These are phyloP conservation scores for Scylla paramamosain DNA, from an alignment of 1,140 invertebrate species.

Conservation along the genomic window DNA sequence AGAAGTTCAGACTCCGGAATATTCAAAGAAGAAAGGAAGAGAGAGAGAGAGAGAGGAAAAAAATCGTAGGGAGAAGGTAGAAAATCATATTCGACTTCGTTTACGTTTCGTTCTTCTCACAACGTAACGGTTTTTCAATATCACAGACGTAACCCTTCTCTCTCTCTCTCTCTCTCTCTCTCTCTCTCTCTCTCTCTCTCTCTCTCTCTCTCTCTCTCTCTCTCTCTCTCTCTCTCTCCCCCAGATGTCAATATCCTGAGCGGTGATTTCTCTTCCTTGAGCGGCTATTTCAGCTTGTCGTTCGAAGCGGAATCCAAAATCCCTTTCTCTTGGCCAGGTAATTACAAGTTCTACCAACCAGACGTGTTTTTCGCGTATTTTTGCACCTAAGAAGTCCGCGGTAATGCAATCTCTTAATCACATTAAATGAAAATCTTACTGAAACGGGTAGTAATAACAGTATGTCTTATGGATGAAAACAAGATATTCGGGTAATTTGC, in stretches of 20 bases:
- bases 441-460: no score
- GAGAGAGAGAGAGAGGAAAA: background rate
- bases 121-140: no score
- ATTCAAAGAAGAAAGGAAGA: background rate
- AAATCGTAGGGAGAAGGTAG: background rate
- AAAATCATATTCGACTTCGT: background rate
- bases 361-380: no score
- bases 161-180: background rate
- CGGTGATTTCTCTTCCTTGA: background rate
- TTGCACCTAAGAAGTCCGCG: no score
- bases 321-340: no score
- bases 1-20: background rate
- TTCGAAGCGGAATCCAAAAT: background rate
- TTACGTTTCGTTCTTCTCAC: no score
- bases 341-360: no score
- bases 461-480: no score
- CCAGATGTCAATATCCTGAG: background rate
- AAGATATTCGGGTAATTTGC: no score
- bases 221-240: background rate
- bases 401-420: no score
- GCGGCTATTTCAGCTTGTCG: background rate
- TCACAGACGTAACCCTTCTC: background rate
- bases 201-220: constrained; percentile 18
- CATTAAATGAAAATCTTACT: no score
- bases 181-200: constrained; percentile 5